Conservation (phyloP, 2,797 vertebrate species). For the Amniataba percoides region DNA sequence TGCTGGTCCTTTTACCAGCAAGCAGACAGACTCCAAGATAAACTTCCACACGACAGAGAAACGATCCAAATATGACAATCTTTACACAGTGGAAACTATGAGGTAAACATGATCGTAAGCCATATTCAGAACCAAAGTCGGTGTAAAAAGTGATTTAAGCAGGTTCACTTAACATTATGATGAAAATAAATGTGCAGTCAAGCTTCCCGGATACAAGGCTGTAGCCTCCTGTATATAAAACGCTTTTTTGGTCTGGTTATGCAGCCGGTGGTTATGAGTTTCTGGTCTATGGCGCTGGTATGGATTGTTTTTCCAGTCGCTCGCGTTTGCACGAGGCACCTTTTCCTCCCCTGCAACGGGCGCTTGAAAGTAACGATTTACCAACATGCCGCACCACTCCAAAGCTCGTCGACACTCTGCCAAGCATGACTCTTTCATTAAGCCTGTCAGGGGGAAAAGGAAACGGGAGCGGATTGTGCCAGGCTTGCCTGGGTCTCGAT, state of each 20-base stretch:
- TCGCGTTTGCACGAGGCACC: conserved; percentile 60
- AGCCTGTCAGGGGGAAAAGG: conserved; percentile 50
- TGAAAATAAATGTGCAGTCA: conserved; percentile 56
- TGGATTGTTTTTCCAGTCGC: conserved; percentile 68
- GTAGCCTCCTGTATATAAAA: conserved; percentile 51
- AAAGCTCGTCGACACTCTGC: conserved; percentile 52
- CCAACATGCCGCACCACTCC: conserved; percentile 49
- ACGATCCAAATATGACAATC: conserved; percentile 21
- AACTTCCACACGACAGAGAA: neutral
- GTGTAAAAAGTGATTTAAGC: conserved; percentile 36
- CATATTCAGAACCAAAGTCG: conserved; percentile 17
- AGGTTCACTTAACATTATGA: conserved; percentile 46
- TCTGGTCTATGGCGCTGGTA: conserved; percentile 41
- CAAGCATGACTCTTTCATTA: conserved; percentile 61
- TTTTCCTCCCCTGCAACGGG: conserved; percentile 45
- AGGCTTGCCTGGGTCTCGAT: conserved; percentile 48
- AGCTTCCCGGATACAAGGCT: conserved; percentile 37
- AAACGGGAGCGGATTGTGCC: conserved; percentile 45
- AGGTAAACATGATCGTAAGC: conserved; percentile 14
- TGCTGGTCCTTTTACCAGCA: neutral
- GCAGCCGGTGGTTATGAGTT: conserved; percentile 45
- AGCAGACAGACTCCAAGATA: conserved; percentile 31
- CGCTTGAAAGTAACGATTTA: conserved; percentile 63
- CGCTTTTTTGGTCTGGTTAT: conserved; percentile 45
- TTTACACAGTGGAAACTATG: conserved; percentile 21